Evolutionary conservation across 2,888 invertebrate genomes (phyloP), one percentile per base, ranked within the genome.

Genomic region (Eilema depressum): DNA sequence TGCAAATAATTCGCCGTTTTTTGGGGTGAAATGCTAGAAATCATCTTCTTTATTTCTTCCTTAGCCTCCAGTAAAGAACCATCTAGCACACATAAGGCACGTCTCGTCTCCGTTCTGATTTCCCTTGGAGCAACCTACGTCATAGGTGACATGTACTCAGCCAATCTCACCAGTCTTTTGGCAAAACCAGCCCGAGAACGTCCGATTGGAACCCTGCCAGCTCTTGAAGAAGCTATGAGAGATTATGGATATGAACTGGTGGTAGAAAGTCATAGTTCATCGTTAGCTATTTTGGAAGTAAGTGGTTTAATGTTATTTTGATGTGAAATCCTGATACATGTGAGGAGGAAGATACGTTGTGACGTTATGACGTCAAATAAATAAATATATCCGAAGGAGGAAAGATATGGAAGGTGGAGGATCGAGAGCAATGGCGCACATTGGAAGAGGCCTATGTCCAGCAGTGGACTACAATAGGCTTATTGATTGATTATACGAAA

Each of bases 51-150:
- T 63, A 33, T 63, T 20, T 20, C 8, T 3, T 41, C n/a, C 53
- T 53, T 77, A 95, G 95, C 92, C 86, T 96, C 96, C 62, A 96
- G 95, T 73, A 96, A 95, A 79, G 96, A 96, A 74, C 96, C 97
- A 0, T 96, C 96, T 37, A 95, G 96, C 67, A 97, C 96, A 1
- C 96, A 96, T 85, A 97, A 97, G 81, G 96, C 97, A 0, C 96
- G 97, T 64, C 95, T 97, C 62, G 96, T 97, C n/a, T 96, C 96
- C 20, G 96, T 97, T 37, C 90, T 97, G 4, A 96, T 97, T 63
- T 97, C 97, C 66, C 94, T 97, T n/a, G 96, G 97, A 37, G 97
- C 97, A 2, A 97, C 97, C 0, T 97, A 97, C 86, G 97, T 97
- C 7, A 96, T 97, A 65, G 97, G 97, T 0, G 97, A 97, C 87